Percentiles rank a stretch among this genome's conserved stretches.
Conservation (phyloP, 2,797 vertebrate species). For the Threskiornis aethiopicus region DNA sequence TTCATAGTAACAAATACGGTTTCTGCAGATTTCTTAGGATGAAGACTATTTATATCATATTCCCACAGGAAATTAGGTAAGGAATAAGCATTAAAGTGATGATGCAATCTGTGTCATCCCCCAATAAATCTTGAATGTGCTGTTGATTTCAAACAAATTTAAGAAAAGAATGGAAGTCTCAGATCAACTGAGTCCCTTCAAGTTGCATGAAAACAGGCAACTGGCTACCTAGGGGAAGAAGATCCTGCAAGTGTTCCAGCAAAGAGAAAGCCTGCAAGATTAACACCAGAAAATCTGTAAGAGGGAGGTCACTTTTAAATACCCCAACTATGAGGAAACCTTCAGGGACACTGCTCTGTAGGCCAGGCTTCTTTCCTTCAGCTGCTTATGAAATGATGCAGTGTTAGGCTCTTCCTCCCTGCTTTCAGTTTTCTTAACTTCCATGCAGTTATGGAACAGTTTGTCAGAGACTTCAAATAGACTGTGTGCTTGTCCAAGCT, state of each 20-base stretch:
- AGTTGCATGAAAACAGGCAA: neutral
- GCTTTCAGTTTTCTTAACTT: neutral
- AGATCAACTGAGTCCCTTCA: neutral
- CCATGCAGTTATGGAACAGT: neutral
- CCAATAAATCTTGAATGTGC: neutral
- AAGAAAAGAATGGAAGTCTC: neutral
- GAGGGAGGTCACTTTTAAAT: constrained; percentile 49
- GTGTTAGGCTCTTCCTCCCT: neutral
- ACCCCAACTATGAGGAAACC: constrained; percentile 26
- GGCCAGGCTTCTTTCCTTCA: neutral
- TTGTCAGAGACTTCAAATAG: neutral
- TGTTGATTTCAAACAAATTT: neutral
- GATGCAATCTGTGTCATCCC: neutral
- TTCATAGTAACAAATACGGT: neutral
- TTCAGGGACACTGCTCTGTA: constrained; percentile 4
- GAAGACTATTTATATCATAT: neutral
- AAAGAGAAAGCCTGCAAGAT: neutral
- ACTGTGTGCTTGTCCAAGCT: neutral
- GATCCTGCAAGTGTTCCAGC: neutral
- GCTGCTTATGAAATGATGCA: neutral
- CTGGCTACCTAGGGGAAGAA: neutral
- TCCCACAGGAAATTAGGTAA: neutral
- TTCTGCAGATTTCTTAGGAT: neutral
- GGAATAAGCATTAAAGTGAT: neutral
- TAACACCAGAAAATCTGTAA: neutral